Percentiles rank a stretch among this genome's conserved stretches.
phyloP scores from a whole-genome alignment of 2,888 invertebrate genomes.

The Pollenia angustigena region DNA sequence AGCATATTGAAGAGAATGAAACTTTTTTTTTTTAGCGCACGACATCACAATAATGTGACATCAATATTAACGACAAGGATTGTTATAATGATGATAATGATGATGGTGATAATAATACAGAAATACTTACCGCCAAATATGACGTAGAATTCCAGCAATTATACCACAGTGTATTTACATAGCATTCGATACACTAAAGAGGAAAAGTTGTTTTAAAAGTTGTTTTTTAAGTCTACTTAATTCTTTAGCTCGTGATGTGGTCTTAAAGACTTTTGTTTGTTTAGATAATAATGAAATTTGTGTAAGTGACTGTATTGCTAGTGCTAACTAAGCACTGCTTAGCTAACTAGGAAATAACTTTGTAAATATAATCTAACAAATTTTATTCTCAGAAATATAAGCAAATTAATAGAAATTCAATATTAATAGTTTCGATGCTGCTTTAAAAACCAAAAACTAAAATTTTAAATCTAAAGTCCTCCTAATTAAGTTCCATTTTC shows the following conservation, averaged over 20 bases:
- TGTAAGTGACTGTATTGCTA: no score
- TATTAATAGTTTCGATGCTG: no score
- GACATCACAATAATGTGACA: constrained; percentile 69
- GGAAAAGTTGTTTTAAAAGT: background rate
- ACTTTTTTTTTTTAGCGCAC: constrained; percentile 62
- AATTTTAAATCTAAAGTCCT: background rate
- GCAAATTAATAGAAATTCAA: no score
- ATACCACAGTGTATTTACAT: background rate
- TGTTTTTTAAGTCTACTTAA: no score
- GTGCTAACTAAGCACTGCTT: no score
- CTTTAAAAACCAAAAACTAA: no score
- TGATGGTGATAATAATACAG: constrained; percentile 24
- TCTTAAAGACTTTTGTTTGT: no score
- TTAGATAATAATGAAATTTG: no score
- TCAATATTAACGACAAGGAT: constrained; percentile 61
- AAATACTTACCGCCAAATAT: constrained; percentile 3
- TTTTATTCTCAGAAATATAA: no score
- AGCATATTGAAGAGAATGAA: constrained; percentile 54
- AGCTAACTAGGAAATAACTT: no score
- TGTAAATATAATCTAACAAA: no score
- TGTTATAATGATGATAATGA: constrained; percentile 2
- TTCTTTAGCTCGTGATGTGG: no score
- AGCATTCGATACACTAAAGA: background rate
- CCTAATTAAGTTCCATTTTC: background rate
- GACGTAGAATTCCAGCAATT: background rate